These are phyloP conservation scores for Micromys minutus DNA, from an alignment of 2,113 vertebrate genomes.

Conservation along the genomic window DNA sequence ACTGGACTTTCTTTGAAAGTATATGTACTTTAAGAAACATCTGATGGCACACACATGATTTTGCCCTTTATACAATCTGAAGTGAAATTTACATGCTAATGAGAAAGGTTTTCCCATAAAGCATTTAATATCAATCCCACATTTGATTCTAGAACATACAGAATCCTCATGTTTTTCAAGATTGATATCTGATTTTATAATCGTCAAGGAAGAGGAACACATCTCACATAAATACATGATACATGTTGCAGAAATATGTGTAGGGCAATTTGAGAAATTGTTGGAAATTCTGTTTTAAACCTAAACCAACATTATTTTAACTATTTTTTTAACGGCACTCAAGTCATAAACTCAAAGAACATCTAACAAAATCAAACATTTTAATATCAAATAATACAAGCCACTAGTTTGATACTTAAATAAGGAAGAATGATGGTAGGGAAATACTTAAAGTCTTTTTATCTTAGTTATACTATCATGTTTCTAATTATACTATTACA, in stretches of 20 bases:
- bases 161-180: neutral
- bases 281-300: neutral
- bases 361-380: neutral
- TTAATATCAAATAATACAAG: neutral
- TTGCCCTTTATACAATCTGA: neutral
- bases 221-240: neutral
- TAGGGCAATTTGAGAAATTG: neutral
- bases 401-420: neutral
- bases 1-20: neutral
- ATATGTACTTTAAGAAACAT: neutral
- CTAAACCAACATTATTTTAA: neutral
- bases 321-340: neutral
- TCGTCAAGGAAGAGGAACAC: neutral
- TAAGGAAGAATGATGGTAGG: neutral
- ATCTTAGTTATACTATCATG: neutral
- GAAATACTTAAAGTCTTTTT: neutral
- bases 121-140: neutral
- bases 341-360: neutral
- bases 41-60: neutral
- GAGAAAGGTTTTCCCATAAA: neutral
- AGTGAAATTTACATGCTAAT: neutral
- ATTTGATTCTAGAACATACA: neutral
- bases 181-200: neutral
- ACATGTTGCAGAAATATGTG: neutral
- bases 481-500: neutral